These are phyloP conservation scores for Bombus confusus DNA, from an alignment of 1,140 invertebrate species.

Conservation along the genomic window DNA sequence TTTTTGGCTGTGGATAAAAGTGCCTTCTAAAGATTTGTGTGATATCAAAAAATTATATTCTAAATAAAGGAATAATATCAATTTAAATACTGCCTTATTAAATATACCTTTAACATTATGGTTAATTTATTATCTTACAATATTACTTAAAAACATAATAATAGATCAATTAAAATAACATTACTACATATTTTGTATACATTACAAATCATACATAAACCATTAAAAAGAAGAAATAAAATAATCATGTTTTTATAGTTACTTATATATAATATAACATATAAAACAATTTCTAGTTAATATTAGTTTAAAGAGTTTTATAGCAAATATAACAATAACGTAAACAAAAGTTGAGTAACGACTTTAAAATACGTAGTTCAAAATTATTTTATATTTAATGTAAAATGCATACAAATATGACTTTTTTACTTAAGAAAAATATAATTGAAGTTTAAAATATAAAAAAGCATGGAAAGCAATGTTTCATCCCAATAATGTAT, in stretches of 20 bases:
- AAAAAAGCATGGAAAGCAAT: not conserved
- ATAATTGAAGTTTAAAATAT: not conserved
- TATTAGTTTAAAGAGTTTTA: conserved; percentile 64
- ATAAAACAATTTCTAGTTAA: conserved; percentile 71
- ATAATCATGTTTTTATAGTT: conserved; percentile 69
- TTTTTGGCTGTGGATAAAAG: conserved; percentile 48
- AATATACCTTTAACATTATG: not conserved
- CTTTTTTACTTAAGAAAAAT: not conserved
- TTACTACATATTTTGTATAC: conserved; percentile 57
- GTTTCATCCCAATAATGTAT: not conserved
- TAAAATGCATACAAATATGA: conserved; percentile 24
- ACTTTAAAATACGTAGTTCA: conserved; percentile 1
- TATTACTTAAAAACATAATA: conserved; percentile 18
- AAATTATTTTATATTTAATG: not conserved
- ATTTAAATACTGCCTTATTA: not conserved
- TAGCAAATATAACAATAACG: conserved; percentile 14
- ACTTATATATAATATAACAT: conserved; percentile 68
- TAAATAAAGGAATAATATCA: conserved; percentile 33
- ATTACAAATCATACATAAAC: conserved; percentile 39
- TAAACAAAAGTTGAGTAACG: conserved; percentile 20
- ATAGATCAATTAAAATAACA: conserved; percentile 52
- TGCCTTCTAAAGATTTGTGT: conserved; percentile 52
- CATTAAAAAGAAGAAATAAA: conserved; percentile 66
- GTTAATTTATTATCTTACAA: conserved; percentile 9
- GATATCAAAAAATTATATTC: conserved; percentile 42